phyloP scores from a whole-genome alignment of 2,888 invertebrate species.

The Cotesia congregata region DNA sequence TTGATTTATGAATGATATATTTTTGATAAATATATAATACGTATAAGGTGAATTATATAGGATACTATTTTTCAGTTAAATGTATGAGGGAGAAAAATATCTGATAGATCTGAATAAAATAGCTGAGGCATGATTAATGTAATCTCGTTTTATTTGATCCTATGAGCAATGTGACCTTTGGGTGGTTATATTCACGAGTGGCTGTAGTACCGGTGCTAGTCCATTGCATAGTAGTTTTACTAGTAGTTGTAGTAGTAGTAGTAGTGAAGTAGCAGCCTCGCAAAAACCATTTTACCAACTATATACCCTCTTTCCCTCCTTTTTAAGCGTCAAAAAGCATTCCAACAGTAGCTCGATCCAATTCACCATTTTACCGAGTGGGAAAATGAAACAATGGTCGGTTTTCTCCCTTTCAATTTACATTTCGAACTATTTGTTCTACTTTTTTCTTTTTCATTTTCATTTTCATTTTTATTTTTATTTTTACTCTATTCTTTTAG shows the following conservation, averaged over 20 bases:
- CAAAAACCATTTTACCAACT: conserved; percentile 37
- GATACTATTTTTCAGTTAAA: conserved; percentile 4
- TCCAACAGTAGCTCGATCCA: conserved; percentile 7
- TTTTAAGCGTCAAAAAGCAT: conserved; percentile 24
- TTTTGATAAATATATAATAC: background rate
- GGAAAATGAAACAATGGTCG: conserved; percentile 7
- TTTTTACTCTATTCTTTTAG: conserved; percentile 4
- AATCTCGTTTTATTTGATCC: conserved; percentile 35
- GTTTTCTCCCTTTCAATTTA: conserved; percentile 8
- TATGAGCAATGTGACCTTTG: conserved; percentile 36
- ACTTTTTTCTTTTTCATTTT: background rate
- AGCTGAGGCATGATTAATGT: conserved; percentile 36
- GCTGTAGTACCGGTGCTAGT: background rate
- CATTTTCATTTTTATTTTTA: background rate
- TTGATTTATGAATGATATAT: background rate
- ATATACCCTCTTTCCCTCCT: conserved; percentile 3
- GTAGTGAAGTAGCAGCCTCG: conserved; percentile 2
- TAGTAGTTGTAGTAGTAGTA: background rate
- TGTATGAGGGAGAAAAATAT: conserved; percentile 17
- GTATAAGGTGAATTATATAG: background rate
- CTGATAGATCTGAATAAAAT: conserved; percentile 34
- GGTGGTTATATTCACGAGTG: conserved; percentile 28
- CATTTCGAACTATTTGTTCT: conserved; percentile 12
- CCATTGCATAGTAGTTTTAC: background rate
- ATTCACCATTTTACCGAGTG: conserved; percentile 13